Evolutionary conservation across 64 coral and sea anemone species (phyloP), one percentile per base, ranked within the genome.

Genomic region (Montipora cactus): DNA sequence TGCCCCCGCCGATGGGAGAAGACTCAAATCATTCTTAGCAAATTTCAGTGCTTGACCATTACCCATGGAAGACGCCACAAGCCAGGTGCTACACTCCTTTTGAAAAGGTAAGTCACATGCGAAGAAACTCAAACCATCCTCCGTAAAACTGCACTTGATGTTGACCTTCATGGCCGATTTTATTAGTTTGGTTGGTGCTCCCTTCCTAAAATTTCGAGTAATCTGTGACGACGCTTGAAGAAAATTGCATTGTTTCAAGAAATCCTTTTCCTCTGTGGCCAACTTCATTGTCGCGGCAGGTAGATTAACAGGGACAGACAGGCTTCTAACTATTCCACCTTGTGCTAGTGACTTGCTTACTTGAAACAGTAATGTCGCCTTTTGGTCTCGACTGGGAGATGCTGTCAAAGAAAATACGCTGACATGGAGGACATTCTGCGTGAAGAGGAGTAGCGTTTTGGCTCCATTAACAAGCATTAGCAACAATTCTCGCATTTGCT

Each of bases 1-100:
- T 75, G 88, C 92, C 68, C 95, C 95, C 37, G 95, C 95, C 80
- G 89, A 76, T 58, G 95, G 88, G 9, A 84, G 20, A 44, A 96
- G 76, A 74, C 89, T 84, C 15, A 49, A 10, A 75, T 96, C 82
- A 48, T 70, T 71, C 51, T 47, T 23, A 44, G 88, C 48, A 70
- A 93, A 75, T 44, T 94, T 18, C 48, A 93, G 51, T 21, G 89
- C 82, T 78, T 66, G 49, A n/a, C 86, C 88, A 6, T 47, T 83
- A 4, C 91, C 95, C 76, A 93, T 74, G 12, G 80, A 91, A 13
- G 95, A 96, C 5, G 77, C 86, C 8, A 96, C 92, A 59, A 96
- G 67, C 95, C 95, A 96, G 2, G 13, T 69, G 2, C 47, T 61
- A 49, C 10, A 59, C 19, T 15, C 45, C 10, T 45, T 19, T 6